A percentile compares a stretch with the other conserved stretches of the same genome.
These are phyloP conservation scores for Carcina quercana DNA, from an alignment of 2,888 invertebrate species.

Conservation along the genomic window DNA sequence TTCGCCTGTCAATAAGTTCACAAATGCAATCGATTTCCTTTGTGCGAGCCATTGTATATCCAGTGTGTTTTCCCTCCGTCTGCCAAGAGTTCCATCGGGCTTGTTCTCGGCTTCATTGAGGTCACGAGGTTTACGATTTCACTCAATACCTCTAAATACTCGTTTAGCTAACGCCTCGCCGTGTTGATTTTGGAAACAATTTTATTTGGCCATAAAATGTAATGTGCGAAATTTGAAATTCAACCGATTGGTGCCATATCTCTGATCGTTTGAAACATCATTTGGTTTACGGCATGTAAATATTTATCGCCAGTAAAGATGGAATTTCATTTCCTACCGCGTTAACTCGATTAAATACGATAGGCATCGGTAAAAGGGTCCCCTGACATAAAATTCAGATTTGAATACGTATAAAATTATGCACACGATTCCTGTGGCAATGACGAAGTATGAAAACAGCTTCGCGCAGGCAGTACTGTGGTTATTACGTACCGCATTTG, in stretches of 20 bases:
- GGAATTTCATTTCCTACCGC: conserved; percentile 26
- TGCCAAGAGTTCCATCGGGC: background rate
- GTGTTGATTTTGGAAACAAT: conserved; percentile 49
- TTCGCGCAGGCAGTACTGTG: background rate
- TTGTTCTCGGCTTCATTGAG: conserved; percentile 38
- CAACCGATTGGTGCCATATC: conserved; percentile 25
- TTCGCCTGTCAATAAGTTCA: conserved; percentile 9
- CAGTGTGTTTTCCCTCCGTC: conserved; percentile 3
- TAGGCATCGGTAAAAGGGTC: conserved; percentile 3
- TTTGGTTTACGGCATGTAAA: conserved; percentile 42
- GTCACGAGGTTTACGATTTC: conserved; percentile 61
- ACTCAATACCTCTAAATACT: conserved; percentile 45
- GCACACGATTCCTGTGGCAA: conserved; percentile 3
- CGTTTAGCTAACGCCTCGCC: conserved; percentile 27
- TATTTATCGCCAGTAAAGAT: conserved; percentile 37
- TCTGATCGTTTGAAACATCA: conserved; percentile 25
- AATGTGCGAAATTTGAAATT: conserved; percentile 25
- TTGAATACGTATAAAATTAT: conserved; percentile 9
- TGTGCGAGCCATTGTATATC: background rate
- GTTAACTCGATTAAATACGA: conserved; percentile 5
- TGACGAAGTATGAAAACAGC: conserved; percentile 4
- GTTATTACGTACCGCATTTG: background rate
- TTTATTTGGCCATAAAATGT: conserved; percentile 30
- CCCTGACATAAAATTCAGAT: conserved; percentile 4
- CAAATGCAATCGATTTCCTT: conserved; percentile 11